Evolutionary conservation across 2,888 invertebrate species (phyloP).

Genomic region (Lacanobia wlatinum): DNA sequence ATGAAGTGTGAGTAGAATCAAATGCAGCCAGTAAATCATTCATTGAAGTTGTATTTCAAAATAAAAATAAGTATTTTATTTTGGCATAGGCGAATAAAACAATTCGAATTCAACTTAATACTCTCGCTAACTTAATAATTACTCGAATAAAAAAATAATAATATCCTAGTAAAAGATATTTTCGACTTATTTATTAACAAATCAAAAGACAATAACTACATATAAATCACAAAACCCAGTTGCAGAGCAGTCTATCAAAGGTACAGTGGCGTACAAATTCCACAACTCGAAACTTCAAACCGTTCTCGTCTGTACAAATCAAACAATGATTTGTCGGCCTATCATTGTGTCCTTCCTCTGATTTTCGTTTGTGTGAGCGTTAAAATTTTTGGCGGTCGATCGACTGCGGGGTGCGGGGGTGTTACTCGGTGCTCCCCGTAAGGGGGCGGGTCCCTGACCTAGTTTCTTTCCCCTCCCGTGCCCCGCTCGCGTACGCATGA

Average conservation of each 20-base stretch:
- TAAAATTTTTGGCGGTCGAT: conserved; percentile 90
- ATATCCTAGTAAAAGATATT: too few relatives aligned
- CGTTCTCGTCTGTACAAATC: conserved; percentile 49
- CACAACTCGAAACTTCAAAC: conserved; percentile 25
- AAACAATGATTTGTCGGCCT: conserved; percentile 58
- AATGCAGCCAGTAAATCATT: conserved; percentile 21
- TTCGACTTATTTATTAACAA: too few relatives aligned
- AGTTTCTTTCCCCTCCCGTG: conserved; percentile 69
- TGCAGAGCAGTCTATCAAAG: not conserved
- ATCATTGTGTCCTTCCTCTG: conserved; percentile 64
- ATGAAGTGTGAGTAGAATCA: conserved; percentile 26
- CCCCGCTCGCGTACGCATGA: conserved; percentile 87
- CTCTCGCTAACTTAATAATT: too few relatives aligned
- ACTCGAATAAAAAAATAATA: too few relatives aligned
- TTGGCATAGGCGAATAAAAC: too few relatives aligned
- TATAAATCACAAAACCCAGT: conserved; percentile 2
- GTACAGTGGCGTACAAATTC: conserved; percentile 17
- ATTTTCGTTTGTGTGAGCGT: conserved; percentile 79
- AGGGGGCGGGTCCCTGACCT: conserved; percentile 82
- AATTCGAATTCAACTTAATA: too few relatives aligned
- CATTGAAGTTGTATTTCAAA: not conserved
- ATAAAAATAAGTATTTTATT: not conserved
- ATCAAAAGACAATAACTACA: too few relatives aligned
- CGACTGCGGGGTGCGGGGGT: conserved; percentile 74
- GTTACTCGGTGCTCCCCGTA: conserved; percentile 66